Conservation (phyloP, 2,113 vertebrate species). For the Oreochromis aureus region DNA sequence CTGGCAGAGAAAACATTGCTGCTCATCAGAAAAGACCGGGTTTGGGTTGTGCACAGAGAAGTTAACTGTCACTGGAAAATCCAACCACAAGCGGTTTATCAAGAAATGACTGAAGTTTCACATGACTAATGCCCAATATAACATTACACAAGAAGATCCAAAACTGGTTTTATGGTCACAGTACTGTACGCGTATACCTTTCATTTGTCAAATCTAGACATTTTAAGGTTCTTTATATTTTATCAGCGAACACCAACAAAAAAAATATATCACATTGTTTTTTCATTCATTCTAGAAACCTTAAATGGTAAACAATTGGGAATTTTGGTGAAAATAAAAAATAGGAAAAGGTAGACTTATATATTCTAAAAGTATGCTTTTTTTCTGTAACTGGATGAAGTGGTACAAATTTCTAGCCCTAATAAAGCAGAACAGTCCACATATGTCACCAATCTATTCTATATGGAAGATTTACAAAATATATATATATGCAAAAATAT, state of each 20-base stretch:
- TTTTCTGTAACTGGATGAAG: neutral
- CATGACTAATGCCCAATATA: neutral
- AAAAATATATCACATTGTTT: neutral
- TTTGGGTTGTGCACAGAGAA: neutral
- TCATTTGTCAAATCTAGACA: neutral
- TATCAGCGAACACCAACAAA: neutral
- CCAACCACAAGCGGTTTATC: neutral
- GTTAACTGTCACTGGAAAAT: conserved; percentile 9
- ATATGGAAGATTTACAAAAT: neutral
- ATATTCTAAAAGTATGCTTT: neutral
- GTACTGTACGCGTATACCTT: neutral
- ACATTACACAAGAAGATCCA: neutral
- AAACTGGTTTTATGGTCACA: neutral
- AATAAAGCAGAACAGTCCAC: neutral
- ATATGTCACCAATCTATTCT: neutral
- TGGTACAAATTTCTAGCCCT: neutral
- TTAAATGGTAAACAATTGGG: neutral
- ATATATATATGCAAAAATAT: neutral
- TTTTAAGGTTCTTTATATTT: neutral
- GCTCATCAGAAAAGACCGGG: neutral
- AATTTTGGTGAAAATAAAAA: neutral
- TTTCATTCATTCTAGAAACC: neutral
- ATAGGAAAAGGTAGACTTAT: neutral
- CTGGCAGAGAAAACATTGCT: neutral
- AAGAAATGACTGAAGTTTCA: neutral